Evolutionary conservation across 2,797 vertebrate genomes (phyloP).

Genomic region (Vireo griseus): DNA sequence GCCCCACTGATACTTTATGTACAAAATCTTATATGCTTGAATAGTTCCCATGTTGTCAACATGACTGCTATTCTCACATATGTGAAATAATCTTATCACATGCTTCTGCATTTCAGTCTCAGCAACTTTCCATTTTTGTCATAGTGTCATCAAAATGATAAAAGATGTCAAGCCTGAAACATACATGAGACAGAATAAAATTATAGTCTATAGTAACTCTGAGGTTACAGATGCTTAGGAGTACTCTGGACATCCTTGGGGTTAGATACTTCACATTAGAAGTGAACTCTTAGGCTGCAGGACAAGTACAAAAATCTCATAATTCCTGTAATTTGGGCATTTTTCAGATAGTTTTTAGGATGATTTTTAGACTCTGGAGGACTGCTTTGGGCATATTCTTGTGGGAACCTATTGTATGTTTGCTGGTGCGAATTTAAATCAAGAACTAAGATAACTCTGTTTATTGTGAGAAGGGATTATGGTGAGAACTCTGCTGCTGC

Average conservation of each 20-base stretch:
- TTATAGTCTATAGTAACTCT: not conserved
- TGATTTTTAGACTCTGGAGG: not conserved
- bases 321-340: not conserved
- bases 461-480: conserved; percentile 21
- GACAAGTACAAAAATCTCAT: not conserved
- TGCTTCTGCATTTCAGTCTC: not conserved
- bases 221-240: not conserved
- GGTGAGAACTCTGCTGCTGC: not conserved
- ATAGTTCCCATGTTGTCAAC: not conserved
- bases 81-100: not conserved
- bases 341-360: not conserved
- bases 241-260: not conserved
- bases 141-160: not conserved
- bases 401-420: conserved; percentile 18
- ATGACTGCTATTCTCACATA: not conserved
- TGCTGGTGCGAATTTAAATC: conserved; percentile 1
- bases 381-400: not conserved
- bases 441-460: conserved; percentile 21
- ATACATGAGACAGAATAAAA: not conserved
- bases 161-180: not conserved
- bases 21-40: not conserved
- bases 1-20: not conserved
- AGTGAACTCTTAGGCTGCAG: not conserved
- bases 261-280: not conserved
- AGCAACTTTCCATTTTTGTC: not conserved